phyloP scores from a whole-genome alignment of 92 coral and sea anemone genomes.

The Siderastrea siderea region DNA sequence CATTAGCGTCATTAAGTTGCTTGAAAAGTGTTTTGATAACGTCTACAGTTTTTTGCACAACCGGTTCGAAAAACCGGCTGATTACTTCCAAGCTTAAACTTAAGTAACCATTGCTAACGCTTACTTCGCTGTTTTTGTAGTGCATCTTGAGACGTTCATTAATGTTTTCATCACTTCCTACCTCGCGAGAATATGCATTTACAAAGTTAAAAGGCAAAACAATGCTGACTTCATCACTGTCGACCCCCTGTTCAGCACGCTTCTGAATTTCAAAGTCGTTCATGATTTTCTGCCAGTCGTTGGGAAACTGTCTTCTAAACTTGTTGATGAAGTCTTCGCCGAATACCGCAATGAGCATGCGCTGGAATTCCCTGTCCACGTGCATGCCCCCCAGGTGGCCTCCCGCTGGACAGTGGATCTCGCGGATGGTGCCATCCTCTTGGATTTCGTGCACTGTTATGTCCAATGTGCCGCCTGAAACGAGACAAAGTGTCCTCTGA shows the following conservation, averaged over 20 bases:
- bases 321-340: constrained; percentile 49
- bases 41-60: constrained; percentile 23
- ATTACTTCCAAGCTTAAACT: constrained; percentile 27
- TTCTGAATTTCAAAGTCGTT: constrained; percentile 66
- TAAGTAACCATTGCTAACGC: constrained; percentile 34
- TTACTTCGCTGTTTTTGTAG: constrained; percentile 36
- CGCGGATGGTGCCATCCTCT: constrained; percentile 51
- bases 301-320: constrained; percentile 41
- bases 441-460: constrained; percentile 50
- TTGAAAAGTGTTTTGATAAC: constrained; percentile 18
- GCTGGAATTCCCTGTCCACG: constrained; percentile 58
- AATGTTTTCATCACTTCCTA: constrained; percentile 26
- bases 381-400: constrained; percentile 59
- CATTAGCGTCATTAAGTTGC: constrained; percentile 1
- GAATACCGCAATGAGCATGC: constrained; percentile 39
- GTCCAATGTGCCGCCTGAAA: constrained; percentile 62
- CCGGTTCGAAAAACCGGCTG: constrained; percentile 40
- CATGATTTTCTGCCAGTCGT: constrained; percentile 59
- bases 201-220: constrained; percentile 45
- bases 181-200: constrained; percentile 8
- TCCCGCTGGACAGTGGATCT: constrained; percentile 64
- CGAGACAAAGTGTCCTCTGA: neutral
- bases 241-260: constrained; percentile 38
- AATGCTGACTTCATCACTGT: constrained; percentile 39
- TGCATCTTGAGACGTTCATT: constrained; percentile 17